These are phyloP conservation scores for Botia kubotai DNA, from an alignment of 2,797 vertebrate genomes.

Conservation along the genomic window DNA sequence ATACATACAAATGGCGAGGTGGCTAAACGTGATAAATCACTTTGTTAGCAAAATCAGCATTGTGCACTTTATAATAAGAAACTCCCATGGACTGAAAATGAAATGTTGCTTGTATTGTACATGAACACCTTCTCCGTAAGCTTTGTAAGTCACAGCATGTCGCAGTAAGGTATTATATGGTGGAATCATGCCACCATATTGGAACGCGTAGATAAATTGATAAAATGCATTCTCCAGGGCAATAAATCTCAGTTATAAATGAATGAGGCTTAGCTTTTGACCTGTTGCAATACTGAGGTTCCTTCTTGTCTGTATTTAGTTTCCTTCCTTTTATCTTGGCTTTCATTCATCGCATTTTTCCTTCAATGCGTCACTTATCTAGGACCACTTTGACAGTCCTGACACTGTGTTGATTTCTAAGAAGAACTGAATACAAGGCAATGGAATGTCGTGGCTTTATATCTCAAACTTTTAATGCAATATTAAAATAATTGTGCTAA, in stretches of 20 bases:
- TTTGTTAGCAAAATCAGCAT: constrained; percentile 82
- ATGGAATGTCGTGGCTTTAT: constrained; percentile 62
- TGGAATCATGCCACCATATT: not conserved
- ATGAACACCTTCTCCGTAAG: constrained; percentile 59
- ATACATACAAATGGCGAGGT: constrained; percentile 84
- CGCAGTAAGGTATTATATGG: not conserved
- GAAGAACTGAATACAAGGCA: constrained; percentile 62
- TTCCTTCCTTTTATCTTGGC: constrained; percentile 17
- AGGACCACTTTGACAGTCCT: constrained; percentile 57
- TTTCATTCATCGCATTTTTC: constrained; percentile 48
- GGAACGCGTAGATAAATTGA: constrained; percentile 8
- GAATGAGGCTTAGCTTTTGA: not conserved
- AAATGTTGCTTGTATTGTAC: constrained; percentile 57
- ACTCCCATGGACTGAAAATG: constrained; percentile 66
- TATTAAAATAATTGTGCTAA: constrained; percentile 51
- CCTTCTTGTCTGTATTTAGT: constrained; percentile 37
- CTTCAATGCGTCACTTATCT: constrained; percentile 58
- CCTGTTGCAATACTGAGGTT: not conserved
- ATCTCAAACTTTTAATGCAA: constrained; percentile 40
- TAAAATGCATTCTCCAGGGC: not conserved
- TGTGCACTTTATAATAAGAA: constrained; percentile 72
- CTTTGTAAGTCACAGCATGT: not conserved
- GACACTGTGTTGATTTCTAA: constrained; percentile 57
- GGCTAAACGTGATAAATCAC: constrained; percentile 91
- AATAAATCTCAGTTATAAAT: constrained; percentile 35